phyloP scores from a whole-genome alignment of 2,113 vertebrate genomes.

The Gorsachius goisagi region DNA sequence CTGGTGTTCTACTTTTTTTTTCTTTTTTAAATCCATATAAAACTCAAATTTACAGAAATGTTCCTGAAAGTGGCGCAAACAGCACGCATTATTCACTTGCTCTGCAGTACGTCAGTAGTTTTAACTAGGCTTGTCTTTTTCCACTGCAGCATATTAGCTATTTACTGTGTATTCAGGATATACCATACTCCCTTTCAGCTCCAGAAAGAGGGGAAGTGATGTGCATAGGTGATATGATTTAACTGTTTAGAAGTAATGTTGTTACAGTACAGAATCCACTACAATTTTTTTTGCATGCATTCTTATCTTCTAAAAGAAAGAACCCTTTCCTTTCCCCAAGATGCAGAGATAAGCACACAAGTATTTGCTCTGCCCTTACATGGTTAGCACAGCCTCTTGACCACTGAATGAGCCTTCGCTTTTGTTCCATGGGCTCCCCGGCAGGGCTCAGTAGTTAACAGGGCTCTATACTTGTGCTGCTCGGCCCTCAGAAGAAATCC shows the following conservation, averaged over 20 bases:
- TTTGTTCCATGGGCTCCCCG: neutral
- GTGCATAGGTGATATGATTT: neutral
- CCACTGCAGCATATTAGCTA: neutral
- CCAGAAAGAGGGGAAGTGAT: neutral
- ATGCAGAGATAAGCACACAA: neutral
- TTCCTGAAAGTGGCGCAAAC: neutral
- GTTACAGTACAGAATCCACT: neutral
- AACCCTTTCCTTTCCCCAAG: neutral
- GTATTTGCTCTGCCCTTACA: neutral
- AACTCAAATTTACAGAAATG: neutral
- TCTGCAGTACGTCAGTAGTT: neutral
- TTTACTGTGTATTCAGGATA: neutral
- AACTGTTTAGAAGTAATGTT: neutral
- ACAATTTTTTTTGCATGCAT: neutral
- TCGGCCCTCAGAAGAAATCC: neutral
- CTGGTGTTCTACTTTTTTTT: neutral
- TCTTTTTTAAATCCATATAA: neutral
- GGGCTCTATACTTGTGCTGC: neutral
- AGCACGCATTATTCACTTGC: neutral
- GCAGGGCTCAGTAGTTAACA: too few relatives aligned
- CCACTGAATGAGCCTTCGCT: rapidly evolving
- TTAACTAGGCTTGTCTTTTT: neutral
- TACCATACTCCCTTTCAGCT: neutral
- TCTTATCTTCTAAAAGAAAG: neutral
- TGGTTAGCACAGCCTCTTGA: too few relatives aligned